Conservation (phyloP, 2,888 invertebrate genomes). For the Sipha maydis region DNA sequence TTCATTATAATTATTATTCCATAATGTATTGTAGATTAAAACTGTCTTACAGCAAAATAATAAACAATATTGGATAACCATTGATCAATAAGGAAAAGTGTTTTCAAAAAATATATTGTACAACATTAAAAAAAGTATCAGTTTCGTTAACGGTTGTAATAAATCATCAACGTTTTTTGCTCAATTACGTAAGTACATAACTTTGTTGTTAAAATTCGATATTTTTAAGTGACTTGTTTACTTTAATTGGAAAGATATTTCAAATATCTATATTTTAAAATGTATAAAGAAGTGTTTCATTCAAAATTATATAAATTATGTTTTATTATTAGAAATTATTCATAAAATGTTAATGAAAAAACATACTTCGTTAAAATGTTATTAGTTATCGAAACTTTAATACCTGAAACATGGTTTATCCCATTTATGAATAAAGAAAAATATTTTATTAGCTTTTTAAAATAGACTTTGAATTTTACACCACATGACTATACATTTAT, state of each 20-base stretch:
- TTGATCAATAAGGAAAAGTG: conserved; percentile 8
- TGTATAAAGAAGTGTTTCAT: no score
- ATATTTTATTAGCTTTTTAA: no score
- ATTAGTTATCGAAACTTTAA: no score
- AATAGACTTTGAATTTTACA: no score
- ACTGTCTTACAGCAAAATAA: background rate
- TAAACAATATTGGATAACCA: background rate
- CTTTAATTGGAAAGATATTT: background rate
- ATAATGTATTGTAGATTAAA: background rate
- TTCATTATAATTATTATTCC: background rate
- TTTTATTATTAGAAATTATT: no score
- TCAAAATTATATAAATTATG: no score
- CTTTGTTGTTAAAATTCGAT: background rate
- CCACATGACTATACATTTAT: no score
- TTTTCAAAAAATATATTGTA: background rate
- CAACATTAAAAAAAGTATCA: background rate
- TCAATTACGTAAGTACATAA: conserved; percentile 1
- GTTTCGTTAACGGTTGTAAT: conserved; percentile 10
- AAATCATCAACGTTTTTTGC: background rate
- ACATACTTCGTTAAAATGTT: no score
- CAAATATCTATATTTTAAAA: no score
- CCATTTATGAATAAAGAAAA: no score
- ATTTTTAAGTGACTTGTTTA: background rate
- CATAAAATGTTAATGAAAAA: no score
- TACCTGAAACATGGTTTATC: no score